Percentiles rank a stretch among this genome's conserved stretches.
Conservation (phyloP, 2,797 vertebrate species). For the Falco peregrinus region DNA sequence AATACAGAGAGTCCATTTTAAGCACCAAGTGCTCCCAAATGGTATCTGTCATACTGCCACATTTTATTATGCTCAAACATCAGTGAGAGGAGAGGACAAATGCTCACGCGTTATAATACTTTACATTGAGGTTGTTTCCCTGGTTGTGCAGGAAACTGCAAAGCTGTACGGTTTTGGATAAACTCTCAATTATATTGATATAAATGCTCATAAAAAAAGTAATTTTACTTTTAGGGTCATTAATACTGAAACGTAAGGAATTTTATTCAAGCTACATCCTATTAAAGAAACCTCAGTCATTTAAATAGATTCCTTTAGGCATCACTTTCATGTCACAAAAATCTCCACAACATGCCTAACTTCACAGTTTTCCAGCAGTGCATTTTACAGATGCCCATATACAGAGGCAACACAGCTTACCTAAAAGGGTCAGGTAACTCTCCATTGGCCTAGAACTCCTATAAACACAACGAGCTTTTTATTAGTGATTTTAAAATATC, state of each 20-base stretch:
- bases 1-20: slow-evolving; percentile 61
- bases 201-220: background rate
- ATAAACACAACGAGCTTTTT: background rate
- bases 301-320: background rate
- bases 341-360: background rate
- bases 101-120: background rate
- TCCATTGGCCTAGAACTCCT: background rate
- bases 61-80: slow-evolving; percentile 6
- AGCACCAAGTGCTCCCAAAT: slow-evolving; percentile 58
- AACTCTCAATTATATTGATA: background rate
- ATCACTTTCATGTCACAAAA: background rate
- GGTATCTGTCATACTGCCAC: background rate
- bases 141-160: background rate
- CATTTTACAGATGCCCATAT: background rate
- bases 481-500: background rate
- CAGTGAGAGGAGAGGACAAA: background rate
- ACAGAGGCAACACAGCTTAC: background rate
- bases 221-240: background rate
- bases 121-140: background rate
- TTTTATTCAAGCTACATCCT: background rate
- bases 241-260: background rate
- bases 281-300: background rate
- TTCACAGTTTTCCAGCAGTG: background rate
- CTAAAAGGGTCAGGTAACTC: background rate
- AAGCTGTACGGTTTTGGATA: background rate